Conservation (phyloP, 1,140 invertebrate genomes). For the Cydia splendana region DNA sequence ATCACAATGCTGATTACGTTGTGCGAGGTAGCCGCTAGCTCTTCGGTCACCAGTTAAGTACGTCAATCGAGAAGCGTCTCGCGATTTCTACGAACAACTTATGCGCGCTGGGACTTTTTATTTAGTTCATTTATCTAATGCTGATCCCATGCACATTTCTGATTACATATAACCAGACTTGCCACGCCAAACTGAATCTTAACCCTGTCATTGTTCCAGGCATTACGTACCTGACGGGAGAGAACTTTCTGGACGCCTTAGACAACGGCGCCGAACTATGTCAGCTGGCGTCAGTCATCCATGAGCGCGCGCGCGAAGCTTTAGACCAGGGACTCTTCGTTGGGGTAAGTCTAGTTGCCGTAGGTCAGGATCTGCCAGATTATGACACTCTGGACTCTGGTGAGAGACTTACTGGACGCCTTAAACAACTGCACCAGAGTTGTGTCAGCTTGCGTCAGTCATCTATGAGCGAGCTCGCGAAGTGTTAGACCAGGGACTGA, state of each 20-base stretch:
- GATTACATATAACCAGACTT: too few relatives aligned
- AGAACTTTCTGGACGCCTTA: conserved; percentile 88
- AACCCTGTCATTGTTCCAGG: conserved; percentile 72
- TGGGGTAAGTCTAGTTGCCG: conserved; percentile 79
- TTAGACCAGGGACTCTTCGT: conserved; percentile 82
- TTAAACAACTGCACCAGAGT: conserved; percentile 89
- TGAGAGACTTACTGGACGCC: conserved; percentile 89
- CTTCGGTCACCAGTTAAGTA: too few relatives aligned
- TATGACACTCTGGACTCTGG: conserved; percentile 81
- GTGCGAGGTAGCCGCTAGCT: too few relatives aligned
- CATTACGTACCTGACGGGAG: conserved; percentile 86
- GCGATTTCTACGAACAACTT: too few relatives aligned
- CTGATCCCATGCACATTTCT: too few relatives aligned
- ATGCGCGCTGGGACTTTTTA: too few relatives aligned
- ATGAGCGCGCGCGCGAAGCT: conserved; percentile 84
- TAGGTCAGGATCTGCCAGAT: not conserved
- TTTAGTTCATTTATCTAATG: too few relatives aligned
- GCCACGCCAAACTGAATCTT: too few relatives aligned
- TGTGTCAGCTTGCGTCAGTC: conserved; percentile 88
- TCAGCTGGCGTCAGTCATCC: conserved; percentile 87
- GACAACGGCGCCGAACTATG: conserved; percentile 91
- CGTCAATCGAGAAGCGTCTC: too few relatives aligned
- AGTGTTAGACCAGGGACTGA: conserved; percentile 82
- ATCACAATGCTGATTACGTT: too few relatives aligned
- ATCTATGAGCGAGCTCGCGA: conserved; percentile 87